These are phyloP conservation scores for Formica selysi DNA, from an alignment of 1,140 invertebrate species.

Conservation along the genomic window DNA sequence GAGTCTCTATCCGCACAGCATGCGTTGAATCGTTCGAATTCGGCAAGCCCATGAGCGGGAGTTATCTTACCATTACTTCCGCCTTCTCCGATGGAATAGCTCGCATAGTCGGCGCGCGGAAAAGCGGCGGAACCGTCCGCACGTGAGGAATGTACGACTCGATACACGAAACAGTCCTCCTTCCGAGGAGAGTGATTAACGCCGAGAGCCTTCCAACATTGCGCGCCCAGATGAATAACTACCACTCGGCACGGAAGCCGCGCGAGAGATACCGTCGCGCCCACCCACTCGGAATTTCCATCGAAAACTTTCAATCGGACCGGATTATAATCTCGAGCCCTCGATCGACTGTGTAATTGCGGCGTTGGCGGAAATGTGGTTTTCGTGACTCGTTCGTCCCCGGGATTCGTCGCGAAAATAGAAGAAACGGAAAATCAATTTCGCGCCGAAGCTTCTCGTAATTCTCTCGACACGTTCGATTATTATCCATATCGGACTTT, in stretches of 20 bases:
- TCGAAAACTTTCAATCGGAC: conserved; percentile 82
- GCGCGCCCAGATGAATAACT: conserved; percentile 77
- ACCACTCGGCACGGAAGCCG: conserved; percentile 81
- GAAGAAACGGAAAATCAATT: conserved; percentile 52
- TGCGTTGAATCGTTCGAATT: conserved; percentile 44
- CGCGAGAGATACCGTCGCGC: conserved; percentile 73
- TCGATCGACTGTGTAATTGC: conserved; percentile 73
- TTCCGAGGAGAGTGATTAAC: conserved; percentile 78
- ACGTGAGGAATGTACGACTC: conserved; percentile 61
- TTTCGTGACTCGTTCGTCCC: conserved; percentile 42
- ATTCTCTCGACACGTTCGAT: conserved; percentile 15
- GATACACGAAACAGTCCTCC: conserved; percentile 68
- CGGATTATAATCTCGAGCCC: conserved; percentile 77
- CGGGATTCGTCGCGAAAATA: conserved; percentile 49
- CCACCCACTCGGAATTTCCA: conserved; percentile 73
- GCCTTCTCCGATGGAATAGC: conserved; percentile 45
- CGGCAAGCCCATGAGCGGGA: neutral
- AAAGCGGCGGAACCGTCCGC: conserved; percentile 22
- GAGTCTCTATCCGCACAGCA: conserved; percentile 3
- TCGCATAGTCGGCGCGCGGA: conserved; percentile 43
- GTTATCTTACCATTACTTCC: conserved; percentile 59
- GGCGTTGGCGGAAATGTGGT: conserved; percentile 55
- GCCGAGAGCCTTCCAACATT: conserved; percentile 73
- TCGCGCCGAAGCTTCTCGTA: conserved; percentile 9
- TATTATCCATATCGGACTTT: conserved; percentile 1